These are phyloP conservation scores for Linnaemya vulpina DNA, from an alignment of 2,888 invertebrate genomes.

Conservation along the genomic window DNA sequence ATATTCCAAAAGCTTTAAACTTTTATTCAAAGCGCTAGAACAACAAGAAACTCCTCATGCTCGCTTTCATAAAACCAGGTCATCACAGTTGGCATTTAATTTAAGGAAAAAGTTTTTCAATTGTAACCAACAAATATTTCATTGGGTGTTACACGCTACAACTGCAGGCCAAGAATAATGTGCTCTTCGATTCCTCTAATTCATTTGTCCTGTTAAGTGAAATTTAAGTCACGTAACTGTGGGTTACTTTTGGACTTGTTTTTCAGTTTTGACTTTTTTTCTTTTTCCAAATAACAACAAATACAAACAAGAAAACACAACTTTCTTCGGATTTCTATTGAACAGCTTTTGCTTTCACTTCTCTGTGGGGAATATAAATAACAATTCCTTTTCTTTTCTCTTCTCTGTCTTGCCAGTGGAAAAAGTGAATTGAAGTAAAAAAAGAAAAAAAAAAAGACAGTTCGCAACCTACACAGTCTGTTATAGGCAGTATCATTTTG, in stretches of 20 bases:
- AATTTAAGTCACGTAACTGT: slow-evolving; percentile 70
- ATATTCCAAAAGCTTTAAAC: background rate
- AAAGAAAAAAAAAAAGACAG: no score
- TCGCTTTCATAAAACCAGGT: background rate
- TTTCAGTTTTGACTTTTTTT: background rate
- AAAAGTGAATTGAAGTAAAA: slow-evolving; percentile 11
- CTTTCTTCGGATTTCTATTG: slow-evolving; percentile 44
- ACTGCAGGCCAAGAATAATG: background rate
- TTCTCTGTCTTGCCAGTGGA: background rate
- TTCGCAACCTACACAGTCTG: background rate
- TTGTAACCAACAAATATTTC: slow-evolving; percentile 62
- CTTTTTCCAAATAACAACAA: background rate
- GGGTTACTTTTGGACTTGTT: slow-evolving; percentile 13
- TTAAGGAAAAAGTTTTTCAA: slow-evolving; percentile 63
- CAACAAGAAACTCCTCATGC: no score
- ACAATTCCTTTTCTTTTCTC: background rate
- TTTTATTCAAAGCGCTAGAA: background rate
- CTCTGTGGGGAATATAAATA: slow-evolving; percentile 75
- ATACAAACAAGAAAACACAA: slow-evolving; percentile 48
- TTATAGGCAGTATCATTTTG: slow-evolving; percentile 51
- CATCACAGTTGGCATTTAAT: background rate
- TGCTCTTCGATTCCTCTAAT: slow-evolving; percentile 2
- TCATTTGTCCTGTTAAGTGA: slow-evolving; percentile 39
- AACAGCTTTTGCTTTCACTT: slow-evolving; percentile 81
- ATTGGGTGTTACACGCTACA: slow-evolving; percentile 17